Percentiles rank a stretch among this genome's conserved stretches.
These are phyloP conservation scores for Apamea monoglypha DNA, from an alignment of 2,888 invertebrate species.

Conservation along the genomic window DNA sequence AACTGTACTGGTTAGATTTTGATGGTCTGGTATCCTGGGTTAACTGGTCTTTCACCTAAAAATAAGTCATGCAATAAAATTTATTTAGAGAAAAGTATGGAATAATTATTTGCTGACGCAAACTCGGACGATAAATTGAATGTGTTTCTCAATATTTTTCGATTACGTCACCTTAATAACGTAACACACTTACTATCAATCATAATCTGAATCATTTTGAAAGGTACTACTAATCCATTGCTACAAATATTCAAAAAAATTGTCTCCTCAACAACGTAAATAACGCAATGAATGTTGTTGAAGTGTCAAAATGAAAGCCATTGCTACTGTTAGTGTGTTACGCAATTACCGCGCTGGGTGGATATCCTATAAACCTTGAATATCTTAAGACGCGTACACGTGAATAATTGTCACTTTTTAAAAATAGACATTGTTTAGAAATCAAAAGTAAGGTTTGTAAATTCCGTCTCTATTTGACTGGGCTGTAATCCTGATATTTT, in stretches of 20 bases:
- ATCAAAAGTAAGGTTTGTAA: neutral
- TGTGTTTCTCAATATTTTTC: neutral
- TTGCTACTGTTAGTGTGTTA: neutral
- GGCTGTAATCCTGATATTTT: neutral
- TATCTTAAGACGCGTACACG: too few relatives aligned
- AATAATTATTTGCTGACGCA: neutral
- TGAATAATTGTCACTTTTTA: neutral
- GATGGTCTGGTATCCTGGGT: neutral
- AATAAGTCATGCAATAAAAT: neutral
- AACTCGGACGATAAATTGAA: neutral
- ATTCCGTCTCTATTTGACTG: neutral
- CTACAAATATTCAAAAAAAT: too few relatives aligned
- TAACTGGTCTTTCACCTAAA: conserved; percentile 37
- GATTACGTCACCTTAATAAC: too few relatives aligned
- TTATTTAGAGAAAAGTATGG: neutral
- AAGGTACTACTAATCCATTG: too few relatives aligned
- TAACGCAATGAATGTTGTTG: too few relatives aligned
- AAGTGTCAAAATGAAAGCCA: neutral
- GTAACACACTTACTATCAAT: neutral
- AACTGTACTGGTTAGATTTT: conserved; percentile 27
- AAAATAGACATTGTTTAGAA: neutral
- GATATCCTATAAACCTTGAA: neutral
- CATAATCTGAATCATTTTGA: neutral
- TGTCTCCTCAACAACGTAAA: too few relatives aligned
- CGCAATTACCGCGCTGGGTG: too few relatives aligned